Conservation (phyloP, 2,888 invertebrate species). For the Schizaphis graminum region DNA sequence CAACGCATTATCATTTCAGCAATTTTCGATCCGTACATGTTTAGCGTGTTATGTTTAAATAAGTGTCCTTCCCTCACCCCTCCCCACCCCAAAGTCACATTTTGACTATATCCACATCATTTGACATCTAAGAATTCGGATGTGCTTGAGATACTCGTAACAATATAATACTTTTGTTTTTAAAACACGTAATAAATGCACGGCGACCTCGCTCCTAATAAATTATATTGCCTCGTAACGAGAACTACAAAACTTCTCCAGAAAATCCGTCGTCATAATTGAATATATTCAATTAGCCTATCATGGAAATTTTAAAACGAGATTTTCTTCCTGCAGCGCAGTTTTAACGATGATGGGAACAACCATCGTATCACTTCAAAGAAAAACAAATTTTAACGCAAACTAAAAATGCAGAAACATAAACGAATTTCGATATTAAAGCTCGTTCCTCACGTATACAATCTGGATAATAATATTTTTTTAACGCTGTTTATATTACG, state of each 20-base stretch:
- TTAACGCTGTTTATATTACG: not conserved
- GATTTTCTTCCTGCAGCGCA: not conserved
- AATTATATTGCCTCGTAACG: not conserved
- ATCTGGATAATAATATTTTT: slow-evolving; percentile 6
- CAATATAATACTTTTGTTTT: not conserved
- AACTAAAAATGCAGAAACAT: not conserved
- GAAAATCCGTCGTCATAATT: not conserved
- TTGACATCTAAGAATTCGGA: not conserved
- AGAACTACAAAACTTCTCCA: not conserved
- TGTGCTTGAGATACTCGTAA: not conserved
- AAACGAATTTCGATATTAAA: slow-evolving; percentile 35
- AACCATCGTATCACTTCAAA: slow-evolving; percentile 9
- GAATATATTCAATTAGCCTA: not conserved
- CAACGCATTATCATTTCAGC: not conserved
- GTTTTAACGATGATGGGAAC: not conserved
- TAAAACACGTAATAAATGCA: not conserved
- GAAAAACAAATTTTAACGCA: not conserved
- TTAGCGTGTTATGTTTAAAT: too few species aligned
- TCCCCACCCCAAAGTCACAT: not conserved
- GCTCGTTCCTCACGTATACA: not conserved
- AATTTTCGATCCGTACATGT: not conserved
- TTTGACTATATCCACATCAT: not conserved
- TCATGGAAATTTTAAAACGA: not conserved
- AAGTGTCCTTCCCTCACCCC: too few species aligned
- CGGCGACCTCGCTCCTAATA: not conserved